Percentiles rank a stretch among this genome's conserved stretches.
phyloP scores from a whole-genome alignment of 2,797 vertebrate genomes.

The Perdix hodgsoniae region DNA sequence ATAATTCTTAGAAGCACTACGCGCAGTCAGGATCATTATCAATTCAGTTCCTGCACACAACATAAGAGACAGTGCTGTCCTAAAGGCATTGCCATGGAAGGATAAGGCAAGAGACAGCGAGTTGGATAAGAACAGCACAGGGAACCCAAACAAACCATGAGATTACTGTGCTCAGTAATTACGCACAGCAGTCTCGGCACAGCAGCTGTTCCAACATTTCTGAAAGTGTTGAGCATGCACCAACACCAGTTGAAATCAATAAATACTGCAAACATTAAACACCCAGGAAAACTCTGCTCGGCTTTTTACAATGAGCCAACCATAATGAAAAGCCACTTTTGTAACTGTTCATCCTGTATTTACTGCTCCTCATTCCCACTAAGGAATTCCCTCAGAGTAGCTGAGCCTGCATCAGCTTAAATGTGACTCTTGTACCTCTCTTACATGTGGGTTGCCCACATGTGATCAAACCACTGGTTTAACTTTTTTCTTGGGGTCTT shows the following conservation, averaged over 20 bases:
- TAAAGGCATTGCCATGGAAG: not conserved
- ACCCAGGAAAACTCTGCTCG: constrained; percentile 41
- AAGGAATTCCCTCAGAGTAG: not conserved
- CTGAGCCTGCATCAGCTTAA: fast-evolving
- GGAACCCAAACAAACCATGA: not conserved
- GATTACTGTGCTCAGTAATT: constrained; percentile 12
- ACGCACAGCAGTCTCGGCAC: not conserved
- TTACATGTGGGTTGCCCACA: not conserved
- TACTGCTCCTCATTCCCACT: fast-evolving
- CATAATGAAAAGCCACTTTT: not conserved
- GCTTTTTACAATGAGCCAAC: constrained; percentile 16
- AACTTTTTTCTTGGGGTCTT: not conserved
- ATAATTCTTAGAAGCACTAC: constrained; percentile 20
- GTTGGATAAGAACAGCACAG: not conserved
- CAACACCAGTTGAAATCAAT: constrained; percentile 43
- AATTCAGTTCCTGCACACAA: not conserved
- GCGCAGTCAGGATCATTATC: not conserved
- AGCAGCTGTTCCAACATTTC: constrained; percentile 9
- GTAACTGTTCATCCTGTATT: not conserved
- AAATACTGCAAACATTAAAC: constrained; percentile 10
- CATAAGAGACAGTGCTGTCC: not conserved
- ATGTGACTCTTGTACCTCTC: not conserved
- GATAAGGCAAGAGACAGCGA: not conserved
- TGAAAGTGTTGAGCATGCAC: not conserved
- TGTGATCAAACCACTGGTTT: not conserved